These are phyloP conservation scores for Drosophila quadrilineata DNA, from an alignment of 1,140 invertebrate genomes.

Conservation along the genomic window DNA sequence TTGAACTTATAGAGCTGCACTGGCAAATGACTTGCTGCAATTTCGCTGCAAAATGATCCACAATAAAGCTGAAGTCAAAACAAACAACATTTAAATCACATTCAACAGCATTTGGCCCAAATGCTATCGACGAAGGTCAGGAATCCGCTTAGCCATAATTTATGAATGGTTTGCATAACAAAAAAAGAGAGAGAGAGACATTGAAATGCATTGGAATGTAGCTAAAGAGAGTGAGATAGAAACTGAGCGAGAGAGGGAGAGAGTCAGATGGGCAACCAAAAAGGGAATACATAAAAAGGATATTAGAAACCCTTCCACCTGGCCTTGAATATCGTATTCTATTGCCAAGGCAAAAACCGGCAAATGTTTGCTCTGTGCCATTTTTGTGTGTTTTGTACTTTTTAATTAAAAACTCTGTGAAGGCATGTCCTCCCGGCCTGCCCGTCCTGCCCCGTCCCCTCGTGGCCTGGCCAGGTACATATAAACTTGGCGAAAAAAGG, in stretches of 20 bases:
- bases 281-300: conserved; percentile 14
- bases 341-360: conserved; percentile 34
- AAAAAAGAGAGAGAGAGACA: neutral
- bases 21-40: conserved; percentile 31
- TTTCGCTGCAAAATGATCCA: conserved; percentile 50
- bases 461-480: too few relatives aligned
- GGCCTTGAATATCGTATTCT: conserved; percentile 21
- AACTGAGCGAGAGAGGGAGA: neutral
- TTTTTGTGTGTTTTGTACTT: conserved; percentile 57
- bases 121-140: neutral
- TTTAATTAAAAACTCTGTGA: conserved; percentile 71
- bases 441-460: too few relatives aligned
- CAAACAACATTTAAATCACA: conserved; percentile 37
- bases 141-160: conserved; percentile 19
- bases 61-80: conserved; percentile 58
- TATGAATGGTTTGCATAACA: conserved; percentile 7
- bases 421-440: too few relatives aligned
- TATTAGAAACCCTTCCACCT: conserved; percentile 4
- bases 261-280: neutral
- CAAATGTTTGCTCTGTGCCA: conserved; percentile 21
- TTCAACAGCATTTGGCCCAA: too few relatives aligned
- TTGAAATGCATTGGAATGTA: conserved; percentile 1
- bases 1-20: conserved; percentile 8
- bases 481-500: conserved; percentile 30
- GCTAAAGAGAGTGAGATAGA: neutral